Base-by-base conservation (phyloP, 2,888 invertebrate genomes). In the Cheilosia soror region DNA sequence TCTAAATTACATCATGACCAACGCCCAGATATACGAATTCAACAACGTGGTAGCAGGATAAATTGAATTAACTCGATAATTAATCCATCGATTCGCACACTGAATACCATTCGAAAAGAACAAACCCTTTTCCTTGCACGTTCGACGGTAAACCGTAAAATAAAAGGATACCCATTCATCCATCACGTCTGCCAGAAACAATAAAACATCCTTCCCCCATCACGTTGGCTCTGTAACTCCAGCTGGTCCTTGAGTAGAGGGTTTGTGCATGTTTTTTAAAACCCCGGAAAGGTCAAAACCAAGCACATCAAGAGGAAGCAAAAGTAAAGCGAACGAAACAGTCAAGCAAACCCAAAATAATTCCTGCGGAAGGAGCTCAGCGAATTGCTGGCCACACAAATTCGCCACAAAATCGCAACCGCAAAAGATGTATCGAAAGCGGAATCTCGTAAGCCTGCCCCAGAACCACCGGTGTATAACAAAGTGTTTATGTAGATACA, bases 51-150 rank as follows among this genome's bases (percentile, higher is more conserved):
- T 63, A 63, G 71, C 42, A 81, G 77, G 76, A 85, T 51, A 85
- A 81, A 85, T 85, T 81, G 85, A 85, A 81, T 85, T 85, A 85
- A 81, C 76, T 68, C 44, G 76, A 80, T 77, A 85, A 85, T 85
- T 85, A 81, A 81, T 81, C 81, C 80, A 77, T 85, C 76, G 85
- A 77, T 85, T 85, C 62, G 66, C 72, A 66, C 27, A 42, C 53
- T 33, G 15, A 53, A 51, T 49, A 40, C 65, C 37, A 37, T 13
- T 31, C 44, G 13, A 60, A 13, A 47, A 51, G 4, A 75, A 47
- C 49, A 62, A 72, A 60, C 63, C 63, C 49, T 71, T 69, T 25
- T 40, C 31, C 9, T 51, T 53, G 31, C 58, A 68, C 62, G 57
- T 72, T 83, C 37, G 47, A 60, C 58, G 58, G 60, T 68, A 60